phyloP scores from a whole-genome alignment of 2,113 vertebrate species.

The Pollimyrus isidori region DNA sequence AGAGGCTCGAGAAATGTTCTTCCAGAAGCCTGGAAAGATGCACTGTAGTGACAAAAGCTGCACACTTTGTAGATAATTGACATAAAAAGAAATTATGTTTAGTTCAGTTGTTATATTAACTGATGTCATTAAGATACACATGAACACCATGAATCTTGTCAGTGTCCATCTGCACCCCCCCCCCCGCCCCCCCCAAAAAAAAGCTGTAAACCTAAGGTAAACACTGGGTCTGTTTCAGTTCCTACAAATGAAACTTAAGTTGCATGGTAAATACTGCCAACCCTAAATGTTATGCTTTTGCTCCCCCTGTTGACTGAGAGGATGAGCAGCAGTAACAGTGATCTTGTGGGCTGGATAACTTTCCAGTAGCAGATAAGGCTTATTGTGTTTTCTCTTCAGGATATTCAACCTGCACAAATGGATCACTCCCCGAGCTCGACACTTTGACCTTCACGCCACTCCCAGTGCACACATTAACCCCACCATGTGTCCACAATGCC shows the following conservation, averaged over 20 bases:
- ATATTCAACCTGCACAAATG: not conserved
- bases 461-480: not conserved
- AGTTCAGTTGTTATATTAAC: no score
- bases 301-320: not conserved
- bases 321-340: not conserved
- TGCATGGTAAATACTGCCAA: not conserved
- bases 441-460: not conserved
- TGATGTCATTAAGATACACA: no score
- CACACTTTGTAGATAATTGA: no score
- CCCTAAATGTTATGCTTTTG: not conserved
- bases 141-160: no score
- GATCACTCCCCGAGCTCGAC: not conserved
- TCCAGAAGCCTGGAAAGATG: no score
- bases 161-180: no score
- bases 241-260: not conserved
- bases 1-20: no score
- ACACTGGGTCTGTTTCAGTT: not conserved
- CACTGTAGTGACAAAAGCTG: no score
- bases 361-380: not conserved
- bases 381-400: not conserved
- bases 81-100: no score
- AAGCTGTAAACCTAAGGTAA: no score
- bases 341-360: not conserved
- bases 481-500: constrained; percentile 6
- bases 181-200: no score